Evolutionary conservation across 2,888 invertebrate species (phyloP), one percentile per base, ranked within the genome.

Genomic region (Dolomedes plantarius): DNA sequence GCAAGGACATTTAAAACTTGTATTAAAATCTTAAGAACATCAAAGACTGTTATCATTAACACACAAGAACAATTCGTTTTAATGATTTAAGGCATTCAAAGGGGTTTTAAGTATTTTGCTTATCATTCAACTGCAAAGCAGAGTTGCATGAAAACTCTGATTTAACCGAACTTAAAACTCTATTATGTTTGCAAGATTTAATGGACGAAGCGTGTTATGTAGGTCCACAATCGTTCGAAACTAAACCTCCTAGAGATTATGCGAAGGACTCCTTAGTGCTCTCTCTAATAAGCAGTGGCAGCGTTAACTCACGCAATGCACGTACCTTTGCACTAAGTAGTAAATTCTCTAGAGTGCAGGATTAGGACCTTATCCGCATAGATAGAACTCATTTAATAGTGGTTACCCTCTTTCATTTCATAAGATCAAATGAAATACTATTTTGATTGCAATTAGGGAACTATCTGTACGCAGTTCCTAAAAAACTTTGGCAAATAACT

Each of bases 281-380:
- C 31, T 19, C 41, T 36, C 82, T 75, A 82, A 82, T 82, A 82
- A 71, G 76, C 68, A 62, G 62, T 71, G 76, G 23, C 41, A 50
- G 36, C 11, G 28, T 31, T 27, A 50, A 32, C 32, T 68, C 36
- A 69, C 28, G 64, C 77, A 32, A n/a, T 68, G 46, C 77, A 76
- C 71, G 71, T 75, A 69, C 46, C 76, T 29, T 29, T 71, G 62
- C 64, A 69, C 50, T 68, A 71, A 76, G 56, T 64, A 69, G 75
- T 65, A 82, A 82, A 76, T 82, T 82, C 82, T 62, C 50, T 50
- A 62, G 82, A 76, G 82, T 62, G 82, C 82, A 62, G 82, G 76
- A 82, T 82, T 82, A 82, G 56, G 74, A 71, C 75, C 75, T 69
- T 75, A 75, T 71, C 76, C 62, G 41, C 69, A 75, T 23, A 82